phyloP scores from a whole-genome alignment of 2,113 vertebrate genomes.

The Megalops atlanticus region DNA sequence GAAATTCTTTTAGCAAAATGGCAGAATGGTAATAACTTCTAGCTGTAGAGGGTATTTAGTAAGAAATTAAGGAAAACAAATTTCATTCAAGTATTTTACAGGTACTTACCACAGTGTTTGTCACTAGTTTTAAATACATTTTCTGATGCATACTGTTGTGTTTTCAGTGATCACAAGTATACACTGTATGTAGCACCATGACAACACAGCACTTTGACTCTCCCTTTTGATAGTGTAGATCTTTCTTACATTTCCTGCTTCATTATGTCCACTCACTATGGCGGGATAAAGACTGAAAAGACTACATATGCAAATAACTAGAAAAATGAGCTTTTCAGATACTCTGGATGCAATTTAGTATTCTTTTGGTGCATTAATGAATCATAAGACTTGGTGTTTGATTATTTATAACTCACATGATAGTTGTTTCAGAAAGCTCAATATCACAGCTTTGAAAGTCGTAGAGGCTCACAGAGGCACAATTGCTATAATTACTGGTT shows the following conservation, averaged over 20 bases:
- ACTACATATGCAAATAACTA: conserved; percentile 72
- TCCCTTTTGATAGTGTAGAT: conserved; percentile 27
- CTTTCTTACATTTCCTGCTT: conserved; percentile 38
- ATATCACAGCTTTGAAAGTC: conserved; percentile 19
- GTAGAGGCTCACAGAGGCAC: background rate
- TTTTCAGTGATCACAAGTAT: too few species aligned
- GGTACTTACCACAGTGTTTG: too few species aligned
- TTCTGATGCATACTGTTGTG: too few species aligned
- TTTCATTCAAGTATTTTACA: too few species aligned
- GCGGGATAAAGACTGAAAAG: conserved; percentile 35
- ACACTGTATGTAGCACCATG: too few species aligned
- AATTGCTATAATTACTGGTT: conserved; percentile 1
- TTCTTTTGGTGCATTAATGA: conserved; percentile 88
- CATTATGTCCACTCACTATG: conserved; percentile 31
- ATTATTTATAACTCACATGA: conserved; percentile 84
- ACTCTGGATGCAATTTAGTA: conserved; percentile 86
- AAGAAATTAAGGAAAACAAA: too few species aligned
- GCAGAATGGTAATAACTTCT: too few species aligned
- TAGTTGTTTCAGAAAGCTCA: background rate
- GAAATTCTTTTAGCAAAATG: too few species aligned
- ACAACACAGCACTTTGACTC: conserved; percentile 44
- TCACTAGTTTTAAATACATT: too few species aligned
- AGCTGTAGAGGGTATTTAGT: too few species aligned
- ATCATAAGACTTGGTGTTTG: conserved; percentile 84
- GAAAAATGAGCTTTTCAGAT: conserved; percentile 81